Evolutionary conservation across 2,888 invertebrate species (phyloP), one percentile per base, ranked within the genome.

Genomic region (Macrosoma leucophasiata): DNA sequence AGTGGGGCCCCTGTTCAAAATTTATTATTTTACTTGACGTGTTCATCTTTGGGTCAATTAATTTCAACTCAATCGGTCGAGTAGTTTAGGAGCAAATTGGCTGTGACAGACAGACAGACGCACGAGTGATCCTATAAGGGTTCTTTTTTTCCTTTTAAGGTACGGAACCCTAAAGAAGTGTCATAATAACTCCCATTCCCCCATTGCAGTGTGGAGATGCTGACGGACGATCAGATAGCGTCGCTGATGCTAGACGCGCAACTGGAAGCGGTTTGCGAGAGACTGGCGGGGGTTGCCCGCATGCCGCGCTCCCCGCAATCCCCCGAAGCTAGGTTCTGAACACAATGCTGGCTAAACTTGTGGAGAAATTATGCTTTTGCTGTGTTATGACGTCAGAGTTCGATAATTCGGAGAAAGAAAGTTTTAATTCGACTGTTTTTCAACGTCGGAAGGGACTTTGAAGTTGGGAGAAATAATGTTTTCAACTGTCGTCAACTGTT

Each of bases 241-340:
- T 91, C 90, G 0, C 68, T 92, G 13, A 91, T 92, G 91, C 69
- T 91, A 62, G 91, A 91, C 71, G 89, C 89, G 8, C 90, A 91
- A 35, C 72, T 91, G 33, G 88, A 89, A 41, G 87, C 87, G 26
- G 90, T 90, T 0, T 91, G 91, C 59, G 90, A 90, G 58, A 85
- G 90, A 41, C 84, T 91, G 13, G 84, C 91, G 3, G 84, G 84
- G 14, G 81, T 77, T 1, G 69, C 54, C 4, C 40, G 57, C 1
- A 36, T 37, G n/a, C 53, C 59, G 3, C 41, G 52, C 7, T 56
- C 62, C 0, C 61, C 58, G 11, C 60, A 50, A n/a, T 59, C 59
- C 1, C 62, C 67, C 1, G 59, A 58, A 9, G 52, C 53, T 0
- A 34, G 59, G 19, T 58, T 54, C 31, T 62, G 52, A 59, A 43